Percentiles rank a stretch among this genome's conserved stretches.
These are phyloP conservation scores for Anarhynchus alexandrinus DNA, from an alignment of 2,113 vertebrate genomes.

Conservation along the genomic window DNA sequence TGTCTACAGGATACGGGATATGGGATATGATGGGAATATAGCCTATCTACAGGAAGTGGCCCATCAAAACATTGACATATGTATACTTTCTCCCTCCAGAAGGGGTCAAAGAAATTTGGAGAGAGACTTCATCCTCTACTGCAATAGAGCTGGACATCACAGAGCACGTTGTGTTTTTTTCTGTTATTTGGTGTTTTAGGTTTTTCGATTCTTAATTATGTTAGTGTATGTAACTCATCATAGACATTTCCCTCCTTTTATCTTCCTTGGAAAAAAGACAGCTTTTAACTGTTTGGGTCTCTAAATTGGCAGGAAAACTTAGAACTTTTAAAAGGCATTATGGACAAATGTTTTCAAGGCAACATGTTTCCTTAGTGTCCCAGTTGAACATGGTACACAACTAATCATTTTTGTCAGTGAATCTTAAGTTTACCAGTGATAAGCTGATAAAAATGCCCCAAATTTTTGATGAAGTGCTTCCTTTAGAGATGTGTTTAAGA, in stretches of 20 bases:
- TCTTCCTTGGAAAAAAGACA: neutral
- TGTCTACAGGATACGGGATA: neutral
- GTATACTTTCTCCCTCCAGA: neutral
- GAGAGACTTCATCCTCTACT: neutral
- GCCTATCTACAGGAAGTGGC: neutral
- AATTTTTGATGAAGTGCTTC: neutral
- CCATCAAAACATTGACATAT: neutral
- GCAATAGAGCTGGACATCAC: neutral
- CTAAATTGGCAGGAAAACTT: neutral
- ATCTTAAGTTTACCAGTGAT: neutral
- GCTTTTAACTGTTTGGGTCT: neutral
- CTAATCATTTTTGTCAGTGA: neutral
- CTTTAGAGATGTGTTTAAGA: neutral
- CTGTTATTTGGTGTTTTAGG: no score
- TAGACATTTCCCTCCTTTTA: neutral
- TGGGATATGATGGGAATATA: neutral
- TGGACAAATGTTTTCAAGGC: neutral
- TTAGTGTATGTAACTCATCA: neutral
- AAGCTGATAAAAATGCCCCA: neutral
- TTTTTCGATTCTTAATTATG: neutral
- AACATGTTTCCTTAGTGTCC: neutral
- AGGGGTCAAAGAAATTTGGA: neutral
- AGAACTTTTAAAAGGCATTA: neutral
- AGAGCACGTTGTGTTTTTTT: neutral
- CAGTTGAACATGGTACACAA: neutral